Base-by-base conservation (phyloP, 2,113 vertebrate species). In the Axis porcinus region DNA sequence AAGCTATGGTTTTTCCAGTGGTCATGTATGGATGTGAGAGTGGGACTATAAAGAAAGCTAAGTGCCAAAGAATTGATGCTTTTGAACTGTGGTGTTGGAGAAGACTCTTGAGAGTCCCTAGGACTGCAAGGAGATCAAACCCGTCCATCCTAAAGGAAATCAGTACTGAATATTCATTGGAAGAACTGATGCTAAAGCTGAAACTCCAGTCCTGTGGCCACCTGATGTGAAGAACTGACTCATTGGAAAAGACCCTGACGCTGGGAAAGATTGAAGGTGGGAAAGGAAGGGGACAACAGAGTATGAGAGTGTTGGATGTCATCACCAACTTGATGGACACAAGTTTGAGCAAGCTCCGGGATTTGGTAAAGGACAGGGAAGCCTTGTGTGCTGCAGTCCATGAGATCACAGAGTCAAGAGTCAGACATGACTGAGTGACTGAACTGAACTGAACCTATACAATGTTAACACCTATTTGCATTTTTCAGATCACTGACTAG, bases 341-440 rank as follows among this genome's bases (percentile, higher is more conserved):
- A 0, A 23, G 67, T 40, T 70, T 70, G n/a, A 40, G 67, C 67
- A 70, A 70, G 67, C 10, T 70, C n/a, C 12, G 5, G 67, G n/a
- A 40, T 19, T 40, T 70, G n/a, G 19, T 70, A 36, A 70, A 12
- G 19, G 5, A 70, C n/a, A 70, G n/a, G 67, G n/a, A 40, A 70
- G 0, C n/a, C 10, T 58, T 40, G n/a, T 0, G 0, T 40, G 19
- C 2, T 23, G n/a, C 67, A 74, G n/a, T 40, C 10, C 2, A 23
- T 40, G 67, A 74, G 19, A 23, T 74, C 10, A 74, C 19, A 58
- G 57, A 70, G n/a, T 40, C 67, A 70, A 70, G n/a, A 70, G n/a
- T 40, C 2, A 0, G 67, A 23, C 67, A 40, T 74, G n/a, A 74
- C n/a, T 74, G n/a, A 40, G 19, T 13, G 67, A 40, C n/a, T 70